These are phyloP conservation scores for Orchesella flavescens DNA, from an alignment of 2,888 invertebrate species.

Conservation along the genomic window DNA sequence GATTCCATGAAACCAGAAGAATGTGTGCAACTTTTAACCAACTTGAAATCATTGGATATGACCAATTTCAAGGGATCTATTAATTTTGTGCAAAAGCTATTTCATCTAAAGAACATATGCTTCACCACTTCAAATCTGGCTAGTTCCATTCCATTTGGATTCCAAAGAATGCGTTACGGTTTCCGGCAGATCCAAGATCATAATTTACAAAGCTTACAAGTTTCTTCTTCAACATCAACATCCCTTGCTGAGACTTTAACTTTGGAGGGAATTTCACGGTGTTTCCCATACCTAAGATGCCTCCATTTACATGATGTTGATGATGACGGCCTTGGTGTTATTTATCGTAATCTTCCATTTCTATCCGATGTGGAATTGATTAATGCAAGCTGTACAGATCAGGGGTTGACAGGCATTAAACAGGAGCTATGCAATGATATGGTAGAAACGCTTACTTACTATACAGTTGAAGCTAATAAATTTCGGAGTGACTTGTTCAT, in stretches of 20 bases:
- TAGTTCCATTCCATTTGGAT: slow-evolving; percentile 45
- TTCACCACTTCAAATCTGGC: slow-evolving; percentile 31
- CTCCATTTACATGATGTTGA: slow-evolving; percentile 60
- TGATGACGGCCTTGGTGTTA: slow-evolving; percentile 67
- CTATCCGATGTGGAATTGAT: slow-evolving; percentile 57
- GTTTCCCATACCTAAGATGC: slow-evolving; percentile 60
- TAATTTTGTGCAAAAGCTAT: slow-evolving; percentile 56
- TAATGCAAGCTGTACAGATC: slow-evolving; percentile 63
- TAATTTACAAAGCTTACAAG: slow-evolving; percentile 31
- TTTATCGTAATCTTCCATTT: slow-evolving; percentile 68
- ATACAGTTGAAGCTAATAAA: slow-evolving; percentile 61
- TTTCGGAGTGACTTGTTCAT: slow-evolving; percentile 66
- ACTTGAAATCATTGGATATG: slow-evolving; percentile 46
- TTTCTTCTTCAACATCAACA: slow-evolving; percentile 9
- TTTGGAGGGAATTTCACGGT: slow-evolving; percentile 57
- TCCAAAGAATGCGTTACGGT: not conserved
- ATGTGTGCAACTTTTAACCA: slow-evolving; percentile 34
- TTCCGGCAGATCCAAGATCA: slow-evolving; percentile 25
- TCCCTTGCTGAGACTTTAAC: slow-evolving; percentile 37
- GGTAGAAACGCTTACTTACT: slow-evolving; percentile 67
- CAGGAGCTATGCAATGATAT: slow-evolving; percentile 68
- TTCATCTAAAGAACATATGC: slow-evolving; percentile 17
- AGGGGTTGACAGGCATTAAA: slow-evolving; percentile 66
- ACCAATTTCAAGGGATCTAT: slow-evolving; percentile 59
- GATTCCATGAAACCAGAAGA: slow-evolving; percentile 47